These are phyloP conservation scores for Asteroscopus sphinx DNA, from an alignment of 2,888 invertebrate genomes.

Conservation along the genomic window DNA sequence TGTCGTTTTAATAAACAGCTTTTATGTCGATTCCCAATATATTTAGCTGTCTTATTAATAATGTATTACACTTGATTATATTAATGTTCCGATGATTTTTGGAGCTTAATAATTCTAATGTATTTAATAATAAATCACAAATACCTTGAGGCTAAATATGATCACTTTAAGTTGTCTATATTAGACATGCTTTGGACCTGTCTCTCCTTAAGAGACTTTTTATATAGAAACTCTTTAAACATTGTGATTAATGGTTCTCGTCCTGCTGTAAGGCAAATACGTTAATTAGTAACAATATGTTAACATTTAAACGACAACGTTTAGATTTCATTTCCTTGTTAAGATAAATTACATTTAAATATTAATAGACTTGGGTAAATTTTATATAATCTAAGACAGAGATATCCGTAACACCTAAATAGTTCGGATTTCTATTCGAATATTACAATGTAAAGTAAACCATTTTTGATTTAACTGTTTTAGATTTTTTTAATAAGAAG, in stretches of 20 bases:
- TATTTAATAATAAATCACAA: conserved; percentile 40
- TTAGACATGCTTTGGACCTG: conserved; percentile 34
- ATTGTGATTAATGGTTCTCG: conserved; percentile 58
- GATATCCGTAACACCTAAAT: too few species aligned
- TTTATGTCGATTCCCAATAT: conserved; percentile 11
- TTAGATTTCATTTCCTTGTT: conserved; percentile 41
- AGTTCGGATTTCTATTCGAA: too few species aligned
- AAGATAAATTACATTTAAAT: not conserved
- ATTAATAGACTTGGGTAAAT: not conserved
- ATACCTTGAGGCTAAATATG: conserved; percentile 37
- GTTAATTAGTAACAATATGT: conserved; percentile 61
- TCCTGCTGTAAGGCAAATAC: conserved; percentile 53
- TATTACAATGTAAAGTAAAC: too few species aligned
- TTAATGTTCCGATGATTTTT: conserved; percentile 25
- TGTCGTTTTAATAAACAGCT: conserved; percentile 11
- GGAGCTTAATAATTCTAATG: conserved; percentile 17
- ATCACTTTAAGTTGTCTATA: conserved; percentile 22
- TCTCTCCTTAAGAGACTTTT: conserved; percentile 47
- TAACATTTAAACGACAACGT: conserved; percentile 41
- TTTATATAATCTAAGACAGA: too few species aligned
- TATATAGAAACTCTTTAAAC: conserved; percentile 54
- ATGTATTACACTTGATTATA: conserved; percentile 36
- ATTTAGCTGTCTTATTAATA: conserved; percentile 30
- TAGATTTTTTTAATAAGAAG: too few species aligned
- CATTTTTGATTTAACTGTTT: too few species aligned